These are phyloP conservation scores for Heterohyrax brucei DNA, from an alignment of 2,797 vertebrate species.

Conservation along the genomic window DNA sequence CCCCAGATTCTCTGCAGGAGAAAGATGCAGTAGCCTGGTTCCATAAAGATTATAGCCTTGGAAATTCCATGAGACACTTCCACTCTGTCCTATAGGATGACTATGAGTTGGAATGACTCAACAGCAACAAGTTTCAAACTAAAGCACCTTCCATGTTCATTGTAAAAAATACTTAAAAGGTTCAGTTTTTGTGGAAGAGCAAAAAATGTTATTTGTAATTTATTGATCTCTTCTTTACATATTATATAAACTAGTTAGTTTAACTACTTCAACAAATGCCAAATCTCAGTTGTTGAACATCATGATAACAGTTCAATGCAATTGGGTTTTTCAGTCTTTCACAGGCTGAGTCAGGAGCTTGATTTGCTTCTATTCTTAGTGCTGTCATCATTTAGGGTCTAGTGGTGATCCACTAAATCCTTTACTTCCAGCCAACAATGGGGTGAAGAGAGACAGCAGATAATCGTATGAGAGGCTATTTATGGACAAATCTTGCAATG, in stretches of 20 bases:
- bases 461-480: background rate
- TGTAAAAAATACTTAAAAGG: slow-evolving; percentile 31
- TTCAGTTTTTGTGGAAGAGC: background rate
- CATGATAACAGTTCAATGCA: background rate
- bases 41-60: too few relatives aligned
- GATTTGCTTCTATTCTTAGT: background rate
- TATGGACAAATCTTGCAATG: background rate
- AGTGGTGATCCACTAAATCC: background rate
- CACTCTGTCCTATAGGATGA: too few relatives aligned
- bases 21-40: too few relatives aligned
- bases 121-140: slow-evolving; percentile 11
- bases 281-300: background rate
- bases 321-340: background rate
- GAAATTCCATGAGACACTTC: too few relatives aligned
- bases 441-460: background rate
- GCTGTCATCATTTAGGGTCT: background rate
- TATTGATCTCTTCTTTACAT: background rate
- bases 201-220: background rate
- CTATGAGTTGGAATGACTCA: too few relatives aligned
- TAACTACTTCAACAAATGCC: background rate
- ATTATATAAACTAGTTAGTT: background rate
- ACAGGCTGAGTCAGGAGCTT: background rate
- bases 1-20: too few relatives aligned
- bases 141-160: background rate
- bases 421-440: background rate